Conservation (phyloP, 2,888 invertebrate genomes). For the Corbicula japonica region DNA sequence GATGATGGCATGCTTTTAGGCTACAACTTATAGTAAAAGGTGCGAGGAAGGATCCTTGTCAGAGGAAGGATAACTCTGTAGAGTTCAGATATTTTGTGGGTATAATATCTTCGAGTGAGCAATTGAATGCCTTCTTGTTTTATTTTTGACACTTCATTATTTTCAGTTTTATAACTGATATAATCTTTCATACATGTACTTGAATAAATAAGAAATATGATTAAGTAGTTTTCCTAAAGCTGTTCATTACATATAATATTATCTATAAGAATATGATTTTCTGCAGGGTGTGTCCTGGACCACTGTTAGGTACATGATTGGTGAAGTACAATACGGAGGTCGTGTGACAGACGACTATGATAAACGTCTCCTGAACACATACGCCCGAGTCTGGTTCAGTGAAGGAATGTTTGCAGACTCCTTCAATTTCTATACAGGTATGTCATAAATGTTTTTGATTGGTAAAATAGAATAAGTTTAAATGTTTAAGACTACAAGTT, state of each 20-base stretch:
- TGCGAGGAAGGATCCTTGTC: background rate
- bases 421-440: slow-evolving; percentile 96
- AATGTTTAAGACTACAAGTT: too few species aligned
- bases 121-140: background rate
- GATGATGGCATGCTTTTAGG: too few species aligned
- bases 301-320: slow-evolving; percentile 98
- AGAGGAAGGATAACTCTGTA: background rate
- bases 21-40: background rate
- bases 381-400: slow-evolving; percentile 97
- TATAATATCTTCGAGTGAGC: too few species aligned
- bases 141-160: background rate
- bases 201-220: background rate
- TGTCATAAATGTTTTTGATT: background rate
- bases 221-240: too few species aligned
- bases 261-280: slow-evolving; percentile 5
- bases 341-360: slow-evolving; percentile 99
- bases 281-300: slow-evolving; percentile 96
- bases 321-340: slow-evolving; percentile 95
- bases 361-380: slow-evolving; percentile 96
- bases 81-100: background rate
- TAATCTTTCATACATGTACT: background rate
- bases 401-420: slow-evolving; percentile 94
- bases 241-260: too few species aligned
- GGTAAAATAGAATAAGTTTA: background rate
- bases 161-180: background rate